These are phyloP conservation scores for Ictalurus punctatus DNA, from an alignment of 2,113 vertebrate genomes.

Conservation along the genomic window DNA sequence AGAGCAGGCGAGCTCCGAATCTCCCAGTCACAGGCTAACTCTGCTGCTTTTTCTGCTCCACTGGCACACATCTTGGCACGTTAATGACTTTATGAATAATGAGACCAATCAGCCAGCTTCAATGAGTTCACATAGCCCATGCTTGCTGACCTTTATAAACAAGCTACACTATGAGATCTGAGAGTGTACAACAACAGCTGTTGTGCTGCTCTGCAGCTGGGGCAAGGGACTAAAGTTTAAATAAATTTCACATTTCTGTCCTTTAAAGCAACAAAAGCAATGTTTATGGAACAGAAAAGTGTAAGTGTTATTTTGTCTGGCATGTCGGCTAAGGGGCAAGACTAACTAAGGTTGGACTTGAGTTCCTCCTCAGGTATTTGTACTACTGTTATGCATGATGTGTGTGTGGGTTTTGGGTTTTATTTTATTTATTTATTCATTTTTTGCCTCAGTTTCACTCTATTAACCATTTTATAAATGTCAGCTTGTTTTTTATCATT, in stretches of 20 bases:
- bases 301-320: slow-evolving; percentile 33
- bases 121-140: slow-evolving; percentile 53
- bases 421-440: background rate
- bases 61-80: slow-evolving; percentile 54
- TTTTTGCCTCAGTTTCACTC: background rate
- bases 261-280: slow-evolving; percentile 35
- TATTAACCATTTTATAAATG: slow-evolving; percentile 12
- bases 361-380: too few relatives aligned
- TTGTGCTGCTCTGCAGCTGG: slow-evolving; percentile 6
- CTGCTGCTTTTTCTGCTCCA: slow-evolving; percentile 57
- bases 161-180: slow-evolving; percentile 51
- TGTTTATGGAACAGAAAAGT: slow-evolving; percentile 38
- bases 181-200: slow-evolving; percentile 43
- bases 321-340: background rate
- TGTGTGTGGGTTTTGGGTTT: background rate
- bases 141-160: slow-evolving; percentile 56
- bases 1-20: slow-evolving; percentile 44
- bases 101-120: slow-evolving; percentile 55
- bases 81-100: slow-evolving; percentile 59
- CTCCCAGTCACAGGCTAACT: slow-evolving; percentile 34
- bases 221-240: slow-evolving; percentile 1
- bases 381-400: background rate
- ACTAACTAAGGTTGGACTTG: background rate
- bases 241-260: slow-evolving; percentile 18
- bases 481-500: slow-evolving; percentile 51